Conservation (phyloP, 2,113 vertebrate species). For the Thinocorus orbignyianus region DNA sequence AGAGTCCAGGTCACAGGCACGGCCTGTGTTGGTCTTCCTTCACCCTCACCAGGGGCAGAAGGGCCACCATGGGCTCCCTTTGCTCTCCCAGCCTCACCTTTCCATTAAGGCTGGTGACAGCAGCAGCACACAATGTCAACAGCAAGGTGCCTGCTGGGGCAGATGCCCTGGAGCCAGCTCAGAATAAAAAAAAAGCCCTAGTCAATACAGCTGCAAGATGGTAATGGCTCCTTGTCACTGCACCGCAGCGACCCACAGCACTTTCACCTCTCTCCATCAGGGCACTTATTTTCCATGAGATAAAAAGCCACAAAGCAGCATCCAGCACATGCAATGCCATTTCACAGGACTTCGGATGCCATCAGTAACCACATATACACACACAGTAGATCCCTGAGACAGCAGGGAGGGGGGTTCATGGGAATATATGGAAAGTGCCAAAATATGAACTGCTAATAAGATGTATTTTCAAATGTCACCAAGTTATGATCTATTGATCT, state of each 20-base stretch:
- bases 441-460: slow-evolving; percentile 61
- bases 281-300: not conserved
- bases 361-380: not conserved
- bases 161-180: not conserved
- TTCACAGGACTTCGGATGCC: not conserved
- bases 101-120: not conserved
- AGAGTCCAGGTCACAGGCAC: not conserved
- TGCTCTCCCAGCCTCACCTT: not conserved
- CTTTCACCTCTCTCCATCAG: not conserved
- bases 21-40: not conserved
- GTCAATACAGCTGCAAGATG: not conserved
- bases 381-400: not conserved
- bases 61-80: not conserved
- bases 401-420: not conserved
- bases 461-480: slow-evolving; percentile 42
- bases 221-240: not conserved
- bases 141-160: not conserved
- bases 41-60: not conserved
- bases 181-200: not conserved
- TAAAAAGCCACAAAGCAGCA: not conserved
- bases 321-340: not conserved
- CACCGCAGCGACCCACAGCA: not conserved
- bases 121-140: not conserved
- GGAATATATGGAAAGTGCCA: not conserved
- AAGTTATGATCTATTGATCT: slow-evolving; percentile 42